These are phyloP conservation scores for Diploptera punctata DNA, from an alignment of 2,888 invertebrate species.

Conservation along the genomic window DNA sequence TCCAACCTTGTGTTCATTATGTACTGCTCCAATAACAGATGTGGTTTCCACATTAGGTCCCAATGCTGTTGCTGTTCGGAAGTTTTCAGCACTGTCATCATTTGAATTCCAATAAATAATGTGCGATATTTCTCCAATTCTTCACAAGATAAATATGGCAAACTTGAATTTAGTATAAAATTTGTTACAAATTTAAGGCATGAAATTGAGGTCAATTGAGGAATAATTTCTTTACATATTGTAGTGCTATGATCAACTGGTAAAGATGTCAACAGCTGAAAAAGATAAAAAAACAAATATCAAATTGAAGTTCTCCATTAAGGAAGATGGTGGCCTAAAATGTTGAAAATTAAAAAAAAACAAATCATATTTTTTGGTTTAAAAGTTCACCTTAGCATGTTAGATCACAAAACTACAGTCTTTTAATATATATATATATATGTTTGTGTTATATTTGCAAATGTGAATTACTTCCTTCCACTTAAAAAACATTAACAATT, in stretches of 20 bases:
- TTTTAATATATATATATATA: no score
- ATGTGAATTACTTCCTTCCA: no score
- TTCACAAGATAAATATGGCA: conserved; percentile 48
- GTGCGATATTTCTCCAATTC: conserved; percentile 62
- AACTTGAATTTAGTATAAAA: conserved; percentile 57
- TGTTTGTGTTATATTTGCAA: no score
- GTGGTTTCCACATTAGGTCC: conserved; percentile 68
- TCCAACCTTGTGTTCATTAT: conserved; percentile 86
- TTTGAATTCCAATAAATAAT: conserved; percentile 70
- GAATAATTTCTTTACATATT: conserved; percentile 68
- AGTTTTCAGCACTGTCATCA: conserved; percentile 66
- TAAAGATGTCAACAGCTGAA: conserved; percentile 65
- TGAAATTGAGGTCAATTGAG: conserved; percentile 66
- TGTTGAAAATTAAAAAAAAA: no score
- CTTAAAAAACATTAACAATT: no score
- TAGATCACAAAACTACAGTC: no score
- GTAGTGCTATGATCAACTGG: conserved; percentile 64
- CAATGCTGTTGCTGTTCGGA: conserved; percentile 66
- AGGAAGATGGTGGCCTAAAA: no score
- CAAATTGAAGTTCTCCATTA: no score
- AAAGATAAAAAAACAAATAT: conserved; percentile 40
- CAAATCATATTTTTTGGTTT: no score
- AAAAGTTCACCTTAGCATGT: no score
- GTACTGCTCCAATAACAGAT: conserved; percentile 82
- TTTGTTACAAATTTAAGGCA: conserved; percentile 69